A percentile compares a stretch with the other conserved stretches of the same genome.
Conservation (phyloP, 2,797 vertebrate species). For the Nannoperca obscura region DNA sequence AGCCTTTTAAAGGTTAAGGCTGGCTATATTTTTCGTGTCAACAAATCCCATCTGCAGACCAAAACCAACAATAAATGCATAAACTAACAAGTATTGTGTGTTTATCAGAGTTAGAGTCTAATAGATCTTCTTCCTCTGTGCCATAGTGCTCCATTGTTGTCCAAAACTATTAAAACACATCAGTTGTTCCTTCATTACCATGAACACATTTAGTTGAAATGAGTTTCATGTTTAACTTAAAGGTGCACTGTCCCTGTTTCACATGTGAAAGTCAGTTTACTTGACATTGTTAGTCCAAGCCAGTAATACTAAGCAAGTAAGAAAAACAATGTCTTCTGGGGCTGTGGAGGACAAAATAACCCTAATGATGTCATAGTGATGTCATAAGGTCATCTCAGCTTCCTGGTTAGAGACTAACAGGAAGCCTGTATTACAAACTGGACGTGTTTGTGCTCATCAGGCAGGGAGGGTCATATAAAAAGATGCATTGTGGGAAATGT, state of each 20-base stretch:
- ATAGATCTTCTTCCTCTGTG: neutral
- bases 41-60: conserved; percentile 13
- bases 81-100: neutral
- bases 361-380: neutral
- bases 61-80: neutral
- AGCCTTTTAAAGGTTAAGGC: conserved; percentile 22
- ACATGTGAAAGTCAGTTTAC: neutral
- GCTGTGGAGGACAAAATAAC: neutral
- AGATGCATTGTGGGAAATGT: neutral
- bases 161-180: neutral
- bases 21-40: neutral
- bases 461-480: neutral
- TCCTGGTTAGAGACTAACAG: neutral
- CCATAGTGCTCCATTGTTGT: neutral
- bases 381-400: neutral
- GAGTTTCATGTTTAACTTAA: neutral
- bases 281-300: neutral
- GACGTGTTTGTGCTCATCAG: neutral
- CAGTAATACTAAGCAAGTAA: neutral
- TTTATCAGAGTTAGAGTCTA: no score
- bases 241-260: neutral
- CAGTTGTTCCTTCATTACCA: neutral
- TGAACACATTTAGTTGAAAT: neutral
- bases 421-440: neutral
- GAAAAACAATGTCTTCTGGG: neutral